A percentile compares a stretch with the other conserved stretches of the same genome.
Conservation (phyloP, 2,113 vertebrate genomes). For the Epinephelus cyanopodus region DNA sequence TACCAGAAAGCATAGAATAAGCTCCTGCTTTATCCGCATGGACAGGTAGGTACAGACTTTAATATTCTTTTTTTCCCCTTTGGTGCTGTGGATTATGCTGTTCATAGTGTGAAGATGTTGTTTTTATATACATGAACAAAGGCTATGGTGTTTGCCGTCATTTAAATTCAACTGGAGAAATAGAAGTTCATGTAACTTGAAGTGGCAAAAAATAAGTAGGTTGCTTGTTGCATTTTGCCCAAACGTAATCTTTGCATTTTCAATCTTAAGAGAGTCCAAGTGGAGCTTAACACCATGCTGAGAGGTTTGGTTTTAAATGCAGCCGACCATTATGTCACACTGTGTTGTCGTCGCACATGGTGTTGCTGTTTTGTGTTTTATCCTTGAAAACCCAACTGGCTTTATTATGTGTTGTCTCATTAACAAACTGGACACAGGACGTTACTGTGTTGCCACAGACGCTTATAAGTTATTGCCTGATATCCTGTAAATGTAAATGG, state of each 20-base stretch:
- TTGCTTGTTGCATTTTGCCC: neutral
- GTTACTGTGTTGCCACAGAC: no score
- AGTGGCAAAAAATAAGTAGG: neutral
- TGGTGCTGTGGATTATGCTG: neutral
- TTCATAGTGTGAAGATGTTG: neutral
- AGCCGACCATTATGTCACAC: neutral
- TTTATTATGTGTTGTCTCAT: neutral
- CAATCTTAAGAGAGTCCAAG: neutral
- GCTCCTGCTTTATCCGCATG: constrained; percentile 49
- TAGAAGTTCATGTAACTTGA: neutral
- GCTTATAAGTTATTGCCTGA: neutral
- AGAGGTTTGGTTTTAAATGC: neutral
- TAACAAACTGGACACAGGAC: neutral
- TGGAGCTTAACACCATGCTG: neutral
- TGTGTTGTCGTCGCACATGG: neutral
- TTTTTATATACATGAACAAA: neutral
- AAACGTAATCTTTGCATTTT: no score
- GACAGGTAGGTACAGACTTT: constrained; percentile 73
- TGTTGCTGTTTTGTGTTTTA: neutral
- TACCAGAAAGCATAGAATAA: constrained; percentile 35
- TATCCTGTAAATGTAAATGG: neutral
- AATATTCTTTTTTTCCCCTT: neutral
- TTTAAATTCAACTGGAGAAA: neutral
- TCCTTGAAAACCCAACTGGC: neutral
- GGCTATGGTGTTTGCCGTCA: neutral